phyloP scores from a whole-genome alignment of 2,797 vertebrate genomes.

The Hozukius guyotensis region DNA sequence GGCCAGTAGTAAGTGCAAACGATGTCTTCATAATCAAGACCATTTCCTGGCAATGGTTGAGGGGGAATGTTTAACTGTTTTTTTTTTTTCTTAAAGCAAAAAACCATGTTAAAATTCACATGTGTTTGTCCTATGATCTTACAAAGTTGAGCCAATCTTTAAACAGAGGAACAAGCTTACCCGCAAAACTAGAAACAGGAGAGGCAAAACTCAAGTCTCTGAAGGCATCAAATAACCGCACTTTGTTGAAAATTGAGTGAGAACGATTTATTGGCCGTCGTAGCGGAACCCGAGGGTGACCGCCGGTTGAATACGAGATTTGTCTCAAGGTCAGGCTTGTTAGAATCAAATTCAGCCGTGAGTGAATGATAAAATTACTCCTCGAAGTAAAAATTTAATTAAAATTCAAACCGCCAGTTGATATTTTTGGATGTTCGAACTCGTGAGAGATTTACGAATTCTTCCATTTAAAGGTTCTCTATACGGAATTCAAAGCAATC shows the following conservation, averaged over 20 bases:
- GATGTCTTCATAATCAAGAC: slow-evolving; percentile 68
- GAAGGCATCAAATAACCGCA: slow-evolving; percentile 11
- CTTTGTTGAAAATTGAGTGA: slow-evolving; percentile 27
- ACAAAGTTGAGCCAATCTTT: slow-evolving; percentile 16
- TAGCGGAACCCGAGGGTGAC: slow-evolving; percentile 31
- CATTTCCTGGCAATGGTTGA: slow-evolving; percentile 53
- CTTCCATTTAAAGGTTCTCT: neutral
- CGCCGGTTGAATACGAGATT: neutral
- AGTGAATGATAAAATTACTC: neutral
- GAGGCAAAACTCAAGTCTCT: slow-evolving; percentile 2
- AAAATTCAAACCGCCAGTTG: neutral
- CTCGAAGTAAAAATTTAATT: neutral
- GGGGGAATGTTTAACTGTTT: slow-evolving; percentile 1
- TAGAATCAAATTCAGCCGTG: neutral
- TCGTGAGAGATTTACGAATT: neutral
- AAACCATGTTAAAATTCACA: slow-evolving; percentile 42
- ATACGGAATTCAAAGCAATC: neutral
- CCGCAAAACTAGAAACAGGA: neutral
- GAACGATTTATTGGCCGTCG: slow-evolving; percentile 44
- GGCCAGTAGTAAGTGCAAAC: slow-evolving; percentile 26
- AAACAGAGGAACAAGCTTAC: neutral
- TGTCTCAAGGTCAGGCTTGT: neutral
- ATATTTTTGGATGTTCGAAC: neutral
- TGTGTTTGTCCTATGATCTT: slow-evolving; percentile 36
- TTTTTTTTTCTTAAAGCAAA: slow-evolving; percentile 39